These are phyloP conservation scores for Porites rus DNA, from an alignment of 92 coral and sea anemone genomes.

Conservation along the genomic window DNA sequence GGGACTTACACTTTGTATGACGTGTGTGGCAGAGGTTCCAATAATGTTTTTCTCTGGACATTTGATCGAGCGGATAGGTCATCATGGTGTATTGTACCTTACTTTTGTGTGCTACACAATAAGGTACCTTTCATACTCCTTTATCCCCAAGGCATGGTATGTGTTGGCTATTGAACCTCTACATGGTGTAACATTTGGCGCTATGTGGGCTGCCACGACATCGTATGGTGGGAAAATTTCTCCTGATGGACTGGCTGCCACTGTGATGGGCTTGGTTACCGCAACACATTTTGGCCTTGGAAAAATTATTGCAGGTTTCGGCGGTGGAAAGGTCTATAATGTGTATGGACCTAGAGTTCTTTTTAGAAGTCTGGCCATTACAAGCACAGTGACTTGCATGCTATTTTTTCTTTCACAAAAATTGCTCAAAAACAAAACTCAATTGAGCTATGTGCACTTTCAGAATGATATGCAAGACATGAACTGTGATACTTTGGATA, in stretches of 20 bases:
- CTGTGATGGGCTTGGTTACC: constrained; percentile 55
- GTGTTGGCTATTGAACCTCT: constrained; percentile 60
- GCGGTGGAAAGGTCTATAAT: constrained; percentile 54
- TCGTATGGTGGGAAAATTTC: constrained; percentile 60
- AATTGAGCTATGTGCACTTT: constrained; percentile 22
- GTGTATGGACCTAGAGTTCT: constrained; percentile 53
- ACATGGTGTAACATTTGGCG: constrained; percentile 70
- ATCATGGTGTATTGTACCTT: constrained; percentile 63
- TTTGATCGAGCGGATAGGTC: constrained; percentile 47
- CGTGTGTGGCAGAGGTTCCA: constrained; percentile 59
- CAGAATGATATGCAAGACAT: constrained; percentile 16
- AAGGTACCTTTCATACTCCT: constrained; percentile 59
- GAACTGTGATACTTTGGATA: constrained; percentile 22
- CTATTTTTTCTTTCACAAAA: constrained; percentile 48
- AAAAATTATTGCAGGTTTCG: constrained; percentile 52
- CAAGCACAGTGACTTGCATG: constrained; percentile 38
- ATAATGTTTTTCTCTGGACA: constrained; percentile 65
- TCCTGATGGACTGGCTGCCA: constrained; percentile 64
- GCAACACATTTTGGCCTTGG: constrained; percentile 68
- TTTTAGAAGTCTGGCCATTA: constrained; percentile 54
- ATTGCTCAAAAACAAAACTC: constrained; percentile 17
- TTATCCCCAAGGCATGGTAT: constrained; percentile 57
- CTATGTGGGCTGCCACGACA: constrained; percentile 71
- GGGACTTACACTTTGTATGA: constrained; percentile 62
- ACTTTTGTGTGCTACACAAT: constrained; percentile 53